phyloP scores from a whole-genome alignment of 1,140 invertebrate species.

The Hetaerina americana region DNA sequence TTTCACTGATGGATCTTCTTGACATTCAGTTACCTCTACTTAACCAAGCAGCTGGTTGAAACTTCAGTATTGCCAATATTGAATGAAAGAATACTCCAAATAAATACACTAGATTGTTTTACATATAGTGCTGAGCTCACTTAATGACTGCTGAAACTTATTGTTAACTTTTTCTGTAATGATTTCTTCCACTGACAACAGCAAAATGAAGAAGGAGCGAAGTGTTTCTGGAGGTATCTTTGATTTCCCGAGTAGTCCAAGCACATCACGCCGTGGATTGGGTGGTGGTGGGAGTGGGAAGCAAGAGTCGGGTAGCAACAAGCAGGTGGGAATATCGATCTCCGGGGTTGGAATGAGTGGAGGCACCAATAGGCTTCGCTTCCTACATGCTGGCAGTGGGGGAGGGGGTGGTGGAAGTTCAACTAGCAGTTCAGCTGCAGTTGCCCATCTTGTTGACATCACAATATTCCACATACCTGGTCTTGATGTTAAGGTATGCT shows the following conservation, averaged over 20 bases:
- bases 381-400: not conserved
- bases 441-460: constrained; percentile 52
- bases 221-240: constrained; percentile 57
- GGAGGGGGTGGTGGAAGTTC: not conserved
- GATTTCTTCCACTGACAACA: too few relatives aligned
- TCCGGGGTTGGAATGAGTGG: not conserved
- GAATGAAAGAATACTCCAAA: too few relatives aligned
- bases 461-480: constrained; percentile 93
- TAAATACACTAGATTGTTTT: too few relatives aligned
- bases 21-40: too few relatives aligned
- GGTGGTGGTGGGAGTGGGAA: not conserved
- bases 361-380: not conserved
- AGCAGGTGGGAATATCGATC: not conserved
- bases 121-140: too few relatives aligned
- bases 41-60: too few relatives aligned
- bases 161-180: too few relatives aligned
- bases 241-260: constrained; percentile 42
- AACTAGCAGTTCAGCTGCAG: not conserved
- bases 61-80: too few relatives aligned
- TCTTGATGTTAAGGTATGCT: constrained; percentile 73
- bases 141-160: too few relatives aligned
- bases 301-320: not conserved
- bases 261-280: constrained; percentile 25
- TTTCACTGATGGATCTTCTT: too few relatives aligned
- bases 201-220: constrained; percentile 50